phyloP scores from a whole-genome alignment of 2,113 vertebrate species.

The Rhinoderma darwinii region DNA sequence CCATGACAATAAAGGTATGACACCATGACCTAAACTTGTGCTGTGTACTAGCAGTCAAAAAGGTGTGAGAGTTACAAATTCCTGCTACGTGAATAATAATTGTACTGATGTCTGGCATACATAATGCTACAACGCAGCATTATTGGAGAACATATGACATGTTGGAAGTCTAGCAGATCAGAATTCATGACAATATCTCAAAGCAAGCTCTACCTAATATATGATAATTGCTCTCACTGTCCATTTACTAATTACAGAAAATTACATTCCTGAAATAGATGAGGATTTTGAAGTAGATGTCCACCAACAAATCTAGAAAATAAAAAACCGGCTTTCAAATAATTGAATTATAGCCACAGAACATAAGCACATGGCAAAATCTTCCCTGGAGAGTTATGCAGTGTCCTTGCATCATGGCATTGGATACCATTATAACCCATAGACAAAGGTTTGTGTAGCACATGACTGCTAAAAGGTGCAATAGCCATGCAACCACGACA shows the following conservation, averaged over 20 bases:
- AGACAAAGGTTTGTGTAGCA: too few species aligned
- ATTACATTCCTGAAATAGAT: not conserved
- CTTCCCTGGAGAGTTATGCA: too few species aligned
- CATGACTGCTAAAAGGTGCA: not conserved
- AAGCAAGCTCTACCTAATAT: not conserved
- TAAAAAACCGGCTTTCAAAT: too few species aligned
- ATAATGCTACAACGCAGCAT: not conserved
- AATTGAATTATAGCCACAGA: too few species aligned
- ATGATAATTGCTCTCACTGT: not conserved
- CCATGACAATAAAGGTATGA: not conserved
- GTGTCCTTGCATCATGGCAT: too few species aligned
- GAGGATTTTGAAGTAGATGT: not conserved
- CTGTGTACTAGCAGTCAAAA: not conserved
- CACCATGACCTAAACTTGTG: not conserved
- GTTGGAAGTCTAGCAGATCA: not conserved
- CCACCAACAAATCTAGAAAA: too few species aligned
- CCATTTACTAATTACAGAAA: not conserved
- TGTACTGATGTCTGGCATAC: not conserved
- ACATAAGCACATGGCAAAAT: too few species aligned
- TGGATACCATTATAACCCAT: too few species aligned
- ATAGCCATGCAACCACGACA: too few species aligned
- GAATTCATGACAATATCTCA: not conserved
- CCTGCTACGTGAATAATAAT: not conserved
- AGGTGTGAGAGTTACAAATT: not conserved
- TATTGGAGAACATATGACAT: not conserved